phyloP scores from a whole-genome alignment of 2,797 vertebrate species.

The Sebastolobus alascanus region DNA sequence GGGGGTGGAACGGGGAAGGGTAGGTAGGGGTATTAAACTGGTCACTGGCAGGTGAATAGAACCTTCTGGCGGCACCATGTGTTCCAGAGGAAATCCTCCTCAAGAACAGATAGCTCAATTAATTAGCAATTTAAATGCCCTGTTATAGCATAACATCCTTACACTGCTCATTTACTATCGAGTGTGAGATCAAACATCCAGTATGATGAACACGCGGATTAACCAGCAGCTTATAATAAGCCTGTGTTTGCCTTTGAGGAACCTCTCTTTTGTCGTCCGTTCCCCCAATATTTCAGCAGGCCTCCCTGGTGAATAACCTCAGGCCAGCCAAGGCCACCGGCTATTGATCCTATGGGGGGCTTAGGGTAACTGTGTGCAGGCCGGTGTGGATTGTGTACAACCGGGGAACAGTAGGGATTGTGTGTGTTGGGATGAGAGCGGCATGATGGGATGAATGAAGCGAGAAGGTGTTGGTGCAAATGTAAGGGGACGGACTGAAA shows the following conservation, averaged over 20 bases:
- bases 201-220: slow-evolving; percentile 65
- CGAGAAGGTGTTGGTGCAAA: slow-evolving; percentile 30
- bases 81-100: slow-evolving; percentile 35
- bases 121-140: slow-evolving; percentile 57
- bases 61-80: slow-evolving; percentile 46
- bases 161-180: slow-evolving; percentile 54
- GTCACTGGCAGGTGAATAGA: slow-evolving; percentile 31
- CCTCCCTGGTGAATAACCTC: slow-evolving; percentile 56
- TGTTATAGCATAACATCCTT: slow-evolving; percentile 44
- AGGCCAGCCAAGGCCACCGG: slow-evolving; percentile 64
- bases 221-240: slow-evolving; percentile 66
- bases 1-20: neutral
- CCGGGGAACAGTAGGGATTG: slow-evolving; percentile 29
- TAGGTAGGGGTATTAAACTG: neutral
- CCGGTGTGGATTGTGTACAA: slow-evolving; percentile 13
- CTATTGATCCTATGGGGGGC: slow-evolving; percentile 73
- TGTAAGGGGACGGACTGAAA: slow-evolving; percentile 49
- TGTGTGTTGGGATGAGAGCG: slow-evolving; percentile 19
- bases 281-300: slow-evolving; percentile 59
- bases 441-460: slow-evolving; percentile 18
- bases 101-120: slow-evolving; percentile 36
- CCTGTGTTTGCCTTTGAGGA: slow-evolving; percentile 67
- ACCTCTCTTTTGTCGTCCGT: slow-evolving; percentile 63
- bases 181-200: slow-evolving; percentile 69
- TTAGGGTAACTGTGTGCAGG: slow-evolving; percentile 21